Base-by-base conservation (phyloP, 2,888 invertebrate species). In the Tenthredo mesomela region DNA sequence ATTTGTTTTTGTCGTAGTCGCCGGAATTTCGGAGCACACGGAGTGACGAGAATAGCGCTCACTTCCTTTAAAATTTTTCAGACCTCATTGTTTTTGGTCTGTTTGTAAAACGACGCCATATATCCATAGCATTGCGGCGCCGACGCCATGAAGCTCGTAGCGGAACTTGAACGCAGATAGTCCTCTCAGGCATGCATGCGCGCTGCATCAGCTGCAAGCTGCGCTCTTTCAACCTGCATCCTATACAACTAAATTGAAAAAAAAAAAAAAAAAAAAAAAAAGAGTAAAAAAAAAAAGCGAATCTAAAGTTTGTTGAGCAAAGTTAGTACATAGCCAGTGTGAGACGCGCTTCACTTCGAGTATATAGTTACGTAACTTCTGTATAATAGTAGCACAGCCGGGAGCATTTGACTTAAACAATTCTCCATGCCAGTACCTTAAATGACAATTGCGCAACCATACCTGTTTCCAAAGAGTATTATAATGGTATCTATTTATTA, bases 21-120 rank as follows among this genome's bases (percentile, higher is more conserved):
- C 43, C 71, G 84, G 84, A 84, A 84, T 84, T 84, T 84, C 70
- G 71, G 10, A 40, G 78, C 84, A 77, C 65, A 47, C 75, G 75
- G 78, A 82, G 78, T 70, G 84, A 71, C 75, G 84, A 84, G 84
- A 84, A 78, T 84, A 84, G 84, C 78, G 67, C 70, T 67, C 47
- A 80, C 84, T 84, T 84, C 84, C 84, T 84, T 84, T 82, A 61
- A 80, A 78, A 84, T 70, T 84, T 82, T 84, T 84, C 73, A 12
- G 50, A 40, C 29, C 33, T 50, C 84, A 25, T 84, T 75, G 84
- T 71, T 70, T 84, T 84, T 84, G 12, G 70, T 83, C 83, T 67
- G 83, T 67, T 71, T 71, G 71, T 83, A 47, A 80, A 80, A 80
- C 80, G 80, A 58, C 80, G 58, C 75, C 65, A 2, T 29, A 2